Evolutionary conservation across 2,113 vertebrate genomes (phyloP).

Genomic region (Fregetta grallaria): DNA sequence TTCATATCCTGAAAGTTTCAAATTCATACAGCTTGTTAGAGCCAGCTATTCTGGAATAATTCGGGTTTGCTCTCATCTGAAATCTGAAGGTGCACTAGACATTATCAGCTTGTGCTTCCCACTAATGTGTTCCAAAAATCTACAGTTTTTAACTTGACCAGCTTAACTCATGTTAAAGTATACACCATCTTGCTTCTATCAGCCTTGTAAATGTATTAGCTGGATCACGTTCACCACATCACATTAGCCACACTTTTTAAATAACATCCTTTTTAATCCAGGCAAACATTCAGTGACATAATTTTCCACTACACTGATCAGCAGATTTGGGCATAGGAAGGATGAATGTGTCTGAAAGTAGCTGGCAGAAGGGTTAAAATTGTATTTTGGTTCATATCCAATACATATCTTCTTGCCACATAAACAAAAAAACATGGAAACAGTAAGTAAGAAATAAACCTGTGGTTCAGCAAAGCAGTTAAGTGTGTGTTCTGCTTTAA

Average conservation of each 20-base stretch:
- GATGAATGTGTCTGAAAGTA: neutral
- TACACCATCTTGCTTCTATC: neutral
- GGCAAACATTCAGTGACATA: neutral
- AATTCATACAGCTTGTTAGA: neutral
- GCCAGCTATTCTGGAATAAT: slow-evolving; percentile 15
- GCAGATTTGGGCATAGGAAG: neutral
- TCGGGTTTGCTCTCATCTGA: neutral
- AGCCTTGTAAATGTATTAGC: neutral
- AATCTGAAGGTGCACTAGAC: neutral
- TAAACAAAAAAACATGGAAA: neutral
- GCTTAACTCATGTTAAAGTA: neutral
- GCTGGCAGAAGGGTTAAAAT: neutral
- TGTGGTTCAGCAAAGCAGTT: slow-evolving; percentile 22
- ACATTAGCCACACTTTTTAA: neutral
- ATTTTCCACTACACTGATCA: neutral
- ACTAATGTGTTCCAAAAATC: neutral
- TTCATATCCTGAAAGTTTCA: slow-evolving; percentile 33
- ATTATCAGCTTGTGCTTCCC: neutral
- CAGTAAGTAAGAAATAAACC: neutral
- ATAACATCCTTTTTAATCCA: neutral
- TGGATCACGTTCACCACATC: neutral
- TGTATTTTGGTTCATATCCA: neutral
- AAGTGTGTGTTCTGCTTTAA: slow-evolving; percentile 16
- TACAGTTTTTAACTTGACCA: neutral
- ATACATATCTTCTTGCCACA: neutral